Evolutionary conservation across 2,888 invertebrate species (phyloP), one percentile per base, ranked within the genome.

Genomic region (Lycocerus yunnanus): DNA sequence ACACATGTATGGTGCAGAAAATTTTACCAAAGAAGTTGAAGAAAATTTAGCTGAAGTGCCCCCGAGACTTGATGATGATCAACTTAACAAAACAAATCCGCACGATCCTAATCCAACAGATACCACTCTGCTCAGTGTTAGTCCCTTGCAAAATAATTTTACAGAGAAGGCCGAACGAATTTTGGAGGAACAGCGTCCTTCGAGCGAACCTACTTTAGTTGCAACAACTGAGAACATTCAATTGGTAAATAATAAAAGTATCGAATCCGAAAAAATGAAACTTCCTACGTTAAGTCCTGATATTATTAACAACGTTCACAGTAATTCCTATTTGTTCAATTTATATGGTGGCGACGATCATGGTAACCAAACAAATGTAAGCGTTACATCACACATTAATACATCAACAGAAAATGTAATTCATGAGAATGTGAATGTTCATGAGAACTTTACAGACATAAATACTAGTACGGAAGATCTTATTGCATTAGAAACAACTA

Each of bases 31-130:
- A 67, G 72, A 18, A 10, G 13, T 4, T n/a, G 18, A 66, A 24
- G 27, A 27, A 9, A n/a, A 66, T 15, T 11, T 68, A 10, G 8
- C 73, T 11, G 71, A 71, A 24, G 72, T 74, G 21, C 85, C 87
- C 1, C 89, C 89, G 6, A 85, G 88, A 71, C 82, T 90, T 67
- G 89, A 90, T 80, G 87, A 89, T 76, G 89, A 90, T 79, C 88
- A 90, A 81, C 86, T 88, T 78, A 86, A 89, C 76, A 84, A 83
- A 58, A 88, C 88, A 8, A 90, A 90, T 84, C 89, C 89, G 1
- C 84, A 86, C 63, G 89, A 89, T 74, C 80, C 82, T 24, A 79
- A 84, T 75, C 84, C 85, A 14, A 80, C 80, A 5, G 84, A 84
- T 74, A 77, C 78, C 10, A 72, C 72, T 20, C 75, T 83, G 8